These are phyloP conservation scores for Lepus timidus DNA, from an alignment of 2,113 vertebrate species.

Conservation along the genomic window DNA sequence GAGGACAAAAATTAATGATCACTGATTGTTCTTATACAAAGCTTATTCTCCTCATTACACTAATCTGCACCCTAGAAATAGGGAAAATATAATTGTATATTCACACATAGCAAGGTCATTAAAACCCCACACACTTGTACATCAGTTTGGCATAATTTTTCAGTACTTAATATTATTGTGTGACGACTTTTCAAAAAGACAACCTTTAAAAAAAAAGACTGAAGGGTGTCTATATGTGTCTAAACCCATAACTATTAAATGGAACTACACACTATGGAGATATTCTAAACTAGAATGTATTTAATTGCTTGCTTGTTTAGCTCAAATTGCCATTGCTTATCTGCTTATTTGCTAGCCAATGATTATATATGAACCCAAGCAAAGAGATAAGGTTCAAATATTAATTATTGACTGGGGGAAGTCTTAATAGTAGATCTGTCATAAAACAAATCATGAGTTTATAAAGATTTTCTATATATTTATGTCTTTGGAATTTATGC, in stretches of 20 bases:
- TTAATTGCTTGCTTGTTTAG: slow-evolving; percentile 28
- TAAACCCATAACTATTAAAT: slow-evolving; percentile 45
- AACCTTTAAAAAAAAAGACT: slow-evolving; percentile 16
- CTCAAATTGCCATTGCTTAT: not conserved
- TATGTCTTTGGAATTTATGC: slow-evolving; percentile 57
- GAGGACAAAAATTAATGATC: slow-evolving; percentile 30
- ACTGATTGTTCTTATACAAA: slow-evolving; percentile 27
- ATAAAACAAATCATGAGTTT: slow-evolving; percentile 62
- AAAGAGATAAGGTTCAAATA: slow-evolving; percentile 49
- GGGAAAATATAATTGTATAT: not conserved
- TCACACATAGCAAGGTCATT: not conserved
- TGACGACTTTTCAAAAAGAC: slow-evolving; percentile 32
- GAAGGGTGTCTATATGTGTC: not conserved
- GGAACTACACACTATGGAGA: slow-evolving; percentile 2
- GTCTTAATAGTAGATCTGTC: slow-evolving; percentile 32
- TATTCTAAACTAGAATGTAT: slow-evolving; percentile 14
- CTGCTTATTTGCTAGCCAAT: slow-evolving; percentile 24
- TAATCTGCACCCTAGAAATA: not conserved
- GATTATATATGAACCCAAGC: slow-evolving; percentile 11
- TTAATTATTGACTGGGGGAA: slow-evolving; percentile 18
- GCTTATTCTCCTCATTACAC: not conserved
- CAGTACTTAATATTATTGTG: slow-evolving; percentile 26
- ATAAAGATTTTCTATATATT: slow-evolving; percentile 51
- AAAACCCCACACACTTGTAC: not conserved
- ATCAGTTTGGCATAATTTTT: slow-evolving; percentile 23